A percentile compares a stretch with the other conserved stretches of the same genome.
Conservation (phyloP, 2,888 invertebrate genomes). For the Cephalotes varians region DNA sequence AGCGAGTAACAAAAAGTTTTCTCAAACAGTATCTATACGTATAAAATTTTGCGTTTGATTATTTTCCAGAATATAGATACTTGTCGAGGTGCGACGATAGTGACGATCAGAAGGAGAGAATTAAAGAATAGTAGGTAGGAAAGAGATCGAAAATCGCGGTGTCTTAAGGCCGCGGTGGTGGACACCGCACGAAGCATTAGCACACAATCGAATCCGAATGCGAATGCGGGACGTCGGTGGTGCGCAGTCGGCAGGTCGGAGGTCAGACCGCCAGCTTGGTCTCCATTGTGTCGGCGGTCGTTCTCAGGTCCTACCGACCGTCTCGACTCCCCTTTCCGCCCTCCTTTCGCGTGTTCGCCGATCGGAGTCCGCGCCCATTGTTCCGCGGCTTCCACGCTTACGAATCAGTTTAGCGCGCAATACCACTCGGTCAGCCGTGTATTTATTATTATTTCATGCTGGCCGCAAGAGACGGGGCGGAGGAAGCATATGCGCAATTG, state of each 20-base stretch:
- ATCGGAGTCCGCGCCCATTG: constrained; percentile 81
- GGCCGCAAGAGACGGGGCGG: constrained; percentile 36
- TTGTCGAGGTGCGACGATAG: constrained; percentile 14
- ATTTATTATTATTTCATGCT: constrained; percentile 78
- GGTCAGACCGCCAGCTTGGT: constrained; percentile 85
- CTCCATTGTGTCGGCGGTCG: constrained; percentile 84
- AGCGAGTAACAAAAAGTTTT: background rate
- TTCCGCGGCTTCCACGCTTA: constrained; percentile 84
- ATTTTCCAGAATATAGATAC: background rate
- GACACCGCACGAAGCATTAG: constrained; percentile 80
- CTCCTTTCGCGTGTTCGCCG: constrained; percentile 52
- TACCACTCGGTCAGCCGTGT: constrained; percentile 70
- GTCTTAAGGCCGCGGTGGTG: constrained; percentile 75
- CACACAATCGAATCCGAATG: constrained; percentile 85
- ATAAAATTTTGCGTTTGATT: background rate
- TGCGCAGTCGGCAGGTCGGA: constrained; percentile 80
- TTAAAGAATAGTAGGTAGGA: constrained; percentile 16
- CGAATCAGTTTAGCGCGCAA: constrained; percentile 80
- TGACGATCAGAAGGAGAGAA: constrained; percentile 16
- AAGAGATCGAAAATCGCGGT: constrained; percentile 39
- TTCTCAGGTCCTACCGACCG: constrained; percentile 77
- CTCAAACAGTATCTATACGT: background rate
- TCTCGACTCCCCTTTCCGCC: constrained; percentile 53
- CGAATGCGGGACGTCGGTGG: constrained; percentile 79
- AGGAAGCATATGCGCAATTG: constrained; percentile 20